phyloP scores from a whole-genome alignment of 2,888 invertebrate species.

The Hypolimnas misippus region DNA sequence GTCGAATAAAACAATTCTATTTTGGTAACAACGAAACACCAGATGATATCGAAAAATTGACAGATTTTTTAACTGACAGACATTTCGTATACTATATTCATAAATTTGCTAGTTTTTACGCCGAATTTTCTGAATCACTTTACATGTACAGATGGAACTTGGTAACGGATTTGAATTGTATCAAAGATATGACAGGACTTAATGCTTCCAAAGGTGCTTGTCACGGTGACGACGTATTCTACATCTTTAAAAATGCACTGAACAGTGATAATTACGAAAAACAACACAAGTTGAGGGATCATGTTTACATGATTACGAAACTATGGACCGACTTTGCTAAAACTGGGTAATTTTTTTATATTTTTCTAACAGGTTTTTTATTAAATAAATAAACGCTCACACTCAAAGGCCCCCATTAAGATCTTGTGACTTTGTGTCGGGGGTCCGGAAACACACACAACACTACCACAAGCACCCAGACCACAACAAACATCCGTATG shows the following conservation, averaged over 20 bases:
- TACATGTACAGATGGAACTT: too few relatives aligned
- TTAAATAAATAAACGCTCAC: too few relatives aligned
- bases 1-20: conserved; percentile 47
- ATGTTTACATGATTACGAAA: conserved; percentile 58
- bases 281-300: conserved; percentile 51
- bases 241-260: conserved; percentile 59
- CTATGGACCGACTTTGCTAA: too few relatives aligned
- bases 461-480: too few relatives aligned
- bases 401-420: too few relatives aligned
- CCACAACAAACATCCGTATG: too few relatives aligned
- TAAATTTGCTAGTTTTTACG: conserved; percentile 45
- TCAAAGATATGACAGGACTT: conserved; percentile 42
- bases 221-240: conserved; percentile 70
- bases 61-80: conserved; percentile 43
- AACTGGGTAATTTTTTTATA: conserved; percentile 52
- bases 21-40: conserved; percentile 40
- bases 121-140: conserved; percentile 29
- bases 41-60: conserved; percentile 38
- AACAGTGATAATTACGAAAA: conserved; percentile 56
- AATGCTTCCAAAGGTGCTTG: conserved; percentile 61
- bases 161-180: conserved; percentile 49
- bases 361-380: too few relatives aligned
- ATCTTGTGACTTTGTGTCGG: too few relatives aligned
- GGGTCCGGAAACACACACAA: too few relatives aligned
- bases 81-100: conserved; percentile 46